These are phyloP conservation scores for Medauroidea extradentata DNA, from an alignment of 1,140 invertebrate species.

Conservation along the genomic window DNA sequence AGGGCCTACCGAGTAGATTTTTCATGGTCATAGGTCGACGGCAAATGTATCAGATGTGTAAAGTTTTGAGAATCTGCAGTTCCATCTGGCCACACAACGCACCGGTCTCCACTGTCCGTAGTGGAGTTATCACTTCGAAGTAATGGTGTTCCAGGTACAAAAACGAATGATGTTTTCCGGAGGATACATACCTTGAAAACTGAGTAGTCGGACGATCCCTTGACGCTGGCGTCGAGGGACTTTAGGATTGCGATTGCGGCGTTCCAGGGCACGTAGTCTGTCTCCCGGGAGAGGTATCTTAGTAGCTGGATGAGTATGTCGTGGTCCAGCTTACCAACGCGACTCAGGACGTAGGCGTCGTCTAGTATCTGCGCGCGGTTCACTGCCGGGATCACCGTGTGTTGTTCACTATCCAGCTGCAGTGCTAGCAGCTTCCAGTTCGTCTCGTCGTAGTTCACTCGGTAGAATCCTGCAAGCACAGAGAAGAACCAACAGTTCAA, in stretches of 20 bases:
- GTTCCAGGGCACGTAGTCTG: constrained; percentile 60
- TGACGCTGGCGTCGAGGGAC: constrained; percentile 41
- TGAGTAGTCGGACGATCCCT: not conserved
- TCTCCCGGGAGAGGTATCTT: constrained; percentile 56
- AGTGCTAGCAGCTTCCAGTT: constrained; percentile 52
- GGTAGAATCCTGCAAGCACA: constrained; percentile 52
- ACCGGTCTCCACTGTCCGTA: no score
- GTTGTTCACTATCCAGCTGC: constrained; percentile 42
- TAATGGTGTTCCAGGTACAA: no score
- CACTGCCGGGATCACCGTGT: constrained; percentile 53
- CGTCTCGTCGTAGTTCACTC: constrained; percentile 54
- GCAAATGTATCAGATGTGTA: no score
- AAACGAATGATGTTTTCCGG: no score
- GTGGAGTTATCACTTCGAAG: no score
- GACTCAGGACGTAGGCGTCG: constrained; percentile 64
- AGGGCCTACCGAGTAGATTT: no score
- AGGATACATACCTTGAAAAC: not conserved
- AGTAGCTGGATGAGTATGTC: constrained; percentile 51
- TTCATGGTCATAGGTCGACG: no score
- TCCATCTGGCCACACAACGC: no score
- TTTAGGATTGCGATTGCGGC: constrained; percentile 52
- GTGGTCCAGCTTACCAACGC: constrained; percentile 48
- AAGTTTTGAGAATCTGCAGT: no score
- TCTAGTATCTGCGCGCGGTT: constrained; percentile 76
- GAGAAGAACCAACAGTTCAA: no score